Evolutionary conservation across 2,113 vertebrate species (phyloP).

Genomic region (Albula goreensis): DNA sequence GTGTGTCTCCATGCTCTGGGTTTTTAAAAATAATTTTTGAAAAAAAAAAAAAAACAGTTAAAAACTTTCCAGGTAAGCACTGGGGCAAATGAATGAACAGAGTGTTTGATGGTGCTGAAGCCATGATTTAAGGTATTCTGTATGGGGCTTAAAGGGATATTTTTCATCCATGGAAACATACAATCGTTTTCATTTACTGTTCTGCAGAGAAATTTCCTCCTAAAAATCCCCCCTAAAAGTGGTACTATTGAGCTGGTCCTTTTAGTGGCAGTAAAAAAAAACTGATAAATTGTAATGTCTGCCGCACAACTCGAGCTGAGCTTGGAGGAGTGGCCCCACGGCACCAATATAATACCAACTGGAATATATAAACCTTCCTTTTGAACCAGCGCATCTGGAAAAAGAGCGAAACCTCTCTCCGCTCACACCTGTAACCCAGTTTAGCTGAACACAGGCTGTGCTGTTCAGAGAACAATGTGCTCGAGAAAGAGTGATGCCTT

Average conservation of each 20-base stretch:
- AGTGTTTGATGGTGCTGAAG: slow-evolving; percentile 21
- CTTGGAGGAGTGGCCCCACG: slow-evolving; percentile 38
- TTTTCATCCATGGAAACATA: slow-evolving; percentile 45
- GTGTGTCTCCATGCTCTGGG: background rate
- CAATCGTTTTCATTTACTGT: slow-evolving; percentile 36
- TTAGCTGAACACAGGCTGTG: background rate
- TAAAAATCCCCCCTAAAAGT: slow-evolving; percentile 15
- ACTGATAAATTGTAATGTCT: slow-evolving; percentile 42
- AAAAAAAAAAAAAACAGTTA: slow-evolving; percentile 27
- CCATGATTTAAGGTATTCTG: slow-evolving; percentile 51
- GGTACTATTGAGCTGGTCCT: slow-evolving; percentile 17
- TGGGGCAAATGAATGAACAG: slow-evolving; percentile 27
- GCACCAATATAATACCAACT: slow-evolving; percentile 44
- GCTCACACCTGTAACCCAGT: slow-evolving; percentile 20
- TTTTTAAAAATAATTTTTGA: background rate
- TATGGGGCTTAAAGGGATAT: slow-evolving; percentile 32
- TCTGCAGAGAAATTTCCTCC: slow-evolving; percentile 25
- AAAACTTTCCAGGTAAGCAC: slow-evolving; percentile 29
- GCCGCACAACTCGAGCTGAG: slow-evolving; percentile 38
- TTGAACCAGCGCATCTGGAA: slow-evolving; percentile 52
- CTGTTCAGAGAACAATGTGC: background rate
- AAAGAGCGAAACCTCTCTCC: slow-evolving; percentile 30
- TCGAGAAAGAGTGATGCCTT: background rate
- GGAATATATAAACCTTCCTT: slow-evolving; percentile 48
- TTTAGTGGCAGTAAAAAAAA: slow-evolving; percentile 36